Base-by-base conservation (phyloP, 2,113 vertebrate genomes). In the Ophthalmolycus amberensis region DNA sequence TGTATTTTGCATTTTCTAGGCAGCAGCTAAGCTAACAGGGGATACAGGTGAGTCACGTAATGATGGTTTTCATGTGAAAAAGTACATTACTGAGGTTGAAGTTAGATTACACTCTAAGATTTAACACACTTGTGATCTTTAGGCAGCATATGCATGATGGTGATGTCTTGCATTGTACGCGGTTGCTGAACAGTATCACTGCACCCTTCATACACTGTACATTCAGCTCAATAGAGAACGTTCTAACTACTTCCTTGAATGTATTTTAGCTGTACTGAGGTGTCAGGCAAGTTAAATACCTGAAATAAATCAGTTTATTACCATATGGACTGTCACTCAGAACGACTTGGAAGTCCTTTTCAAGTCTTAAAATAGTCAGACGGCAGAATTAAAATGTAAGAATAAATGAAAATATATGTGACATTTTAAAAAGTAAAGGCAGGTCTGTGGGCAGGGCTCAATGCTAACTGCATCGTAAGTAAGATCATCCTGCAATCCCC, bases 11-110 rank as follows among this genome's bases (percentile, higher is more conserved):
- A 14, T 65, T 66, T 48, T 67, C 5, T 62, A 92, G 91, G 38
- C 79, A 46, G 67, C 75, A 79, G 83, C 87, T 18, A 60, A 82
- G 54, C 77, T 89, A 5, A 74, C 87, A 20, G n/a, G 88, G 40
- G 87, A 92, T 58, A 88, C 82, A 80, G 90, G 90, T 91, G 18
- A 75, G 82, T 77, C n/a, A 59, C 2, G 54, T 62, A 0, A 32
- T 50, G 10, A 54, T n/a, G n/a, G 2, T 27, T 75, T 11, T 27
- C 14, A 14, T 12, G 42, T 63, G 8, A 48, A 25, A 27, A n/a
- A 59, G 9, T 48, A 20, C 20, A 29, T 22, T 10, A 10, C 8
- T 22, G 34, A 38, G 9, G 38, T 38, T 25, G 2, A 25, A n/a
- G 38, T 62, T 62, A 34, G 18, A 37, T 22, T 37, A 62, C 16